These are phyloP conservation scores for Chloebia gouldiae DNA, from an alignment of 2,113 vertebrate genomes.

Conservation along the genomic window DNA sequence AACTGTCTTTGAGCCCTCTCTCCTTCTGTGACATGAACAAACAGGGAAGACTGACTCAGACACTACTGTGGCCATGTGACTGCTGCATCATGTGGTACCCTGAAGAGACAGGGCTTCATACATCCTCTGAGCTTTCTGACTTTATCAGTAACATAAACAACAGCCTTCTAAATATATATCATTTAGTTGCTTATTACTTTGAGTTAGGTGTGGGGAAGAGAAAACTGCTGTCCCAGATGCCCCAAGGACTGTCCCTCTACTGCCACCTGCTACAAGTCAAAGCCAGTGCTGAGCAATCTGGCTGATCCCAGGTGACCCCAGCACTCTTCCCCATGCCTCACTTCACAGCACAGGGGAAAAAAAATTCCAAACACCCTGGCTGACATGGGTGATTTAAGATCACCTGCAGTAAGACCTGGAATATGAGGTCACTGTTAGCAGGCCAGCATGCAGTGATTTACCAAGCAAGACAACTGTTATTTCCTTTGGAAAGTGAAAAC, in stretches of 20 bases:
- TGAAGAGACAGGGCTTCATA: background rate
- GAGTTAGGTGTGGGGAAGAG: background rate
- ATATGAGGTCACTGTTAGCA: background rate
- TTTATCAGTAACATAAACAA: background rate
- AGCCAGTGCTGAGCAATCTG: background rate
- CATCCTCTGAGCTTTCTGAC: background rate
- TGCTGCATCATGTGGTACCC: background rate
- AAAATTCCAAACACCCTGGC: background rate
- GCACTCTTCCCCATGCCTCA: background rate
- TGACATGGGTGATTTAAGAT: background rate
- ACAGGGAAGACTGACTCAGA: background rate
- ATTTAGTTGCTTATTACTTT: background rate
- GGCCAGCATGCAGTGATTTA: background rate
- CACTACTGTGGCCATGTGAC: background rate
- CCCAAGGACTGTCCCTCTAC: background rate
- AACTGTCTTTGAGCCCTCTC: background rate
- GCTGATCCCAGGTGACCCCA: background rate
- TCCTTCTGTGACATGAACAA: background rate
- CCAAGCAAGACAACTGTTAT: background rate
- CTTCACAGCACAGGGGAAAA: background rate
- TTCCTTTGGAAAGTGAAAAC: background rate
- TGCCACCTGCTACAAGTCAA: background rate
- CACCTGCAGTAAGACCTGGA: background rate
- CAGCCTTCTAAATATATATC: background rate
- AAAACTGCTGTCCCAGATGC: background rate